Conservation (phyloP, 2,888 invertebrate species). For the Siphlonurus alternatus region DNA sequence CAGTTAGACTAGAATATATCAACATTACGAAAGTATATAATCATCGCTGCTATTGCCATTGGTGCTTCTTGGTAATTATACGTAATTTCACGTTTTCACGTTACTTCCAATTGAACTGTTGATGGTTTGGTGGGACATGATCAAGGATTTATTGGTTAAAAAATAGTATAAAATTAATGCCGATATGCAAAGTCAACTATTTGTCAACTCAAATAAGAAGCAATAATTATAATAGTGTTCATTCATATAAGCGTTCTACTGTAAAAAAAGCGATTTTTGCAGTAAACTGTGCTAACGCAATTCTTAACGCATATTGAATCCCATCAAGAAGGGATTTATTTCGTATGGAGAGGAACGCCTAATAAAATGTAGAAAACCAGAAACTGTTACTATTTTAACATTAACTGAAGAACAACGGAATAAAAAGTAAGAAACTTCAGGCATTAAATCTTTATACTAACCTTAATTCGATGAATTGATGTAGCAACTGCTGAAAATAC, state of each 20-base stretch:
- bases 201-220: background rate
- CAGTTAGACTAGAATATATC: slow-evolving; percentile 9
- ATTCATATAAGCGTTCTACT: background rate
- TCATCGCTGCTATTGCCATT: slow-evolving; percentile 11
- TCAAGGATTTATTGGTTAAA: background rate
- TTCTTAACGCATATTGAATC: background rate
- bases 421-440: background rate
- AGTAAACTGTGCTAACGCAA: background rate
- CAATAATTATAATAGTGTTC: background rate
- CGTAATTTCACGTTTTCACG: background rate
- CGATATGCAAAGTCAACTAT: background rate
- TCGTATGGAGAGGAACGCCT: background rate
- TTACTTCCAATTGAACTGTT: no score
- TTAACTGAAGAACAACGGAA: background rate
- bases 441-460: background rate
- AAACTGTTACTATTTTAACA: background rate
- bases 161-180: background rate
- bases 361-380: no score
- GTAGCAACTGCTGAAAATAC: background rate
- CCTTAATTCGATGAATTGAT: background rate
- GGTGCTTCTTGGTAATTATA: slow-evolving; percentile 5
- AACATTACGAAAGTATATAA: background rate
- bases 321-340: background rate
- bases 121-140: background rate
- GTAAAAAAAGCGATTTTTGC: background rate